Percentiles rank a stretch among this genome's conserved stretches.
phyloP scores from a whole-genome alignment of 2,797 vertebrate species.

The Brachyrhaphis roseni region DNA sequence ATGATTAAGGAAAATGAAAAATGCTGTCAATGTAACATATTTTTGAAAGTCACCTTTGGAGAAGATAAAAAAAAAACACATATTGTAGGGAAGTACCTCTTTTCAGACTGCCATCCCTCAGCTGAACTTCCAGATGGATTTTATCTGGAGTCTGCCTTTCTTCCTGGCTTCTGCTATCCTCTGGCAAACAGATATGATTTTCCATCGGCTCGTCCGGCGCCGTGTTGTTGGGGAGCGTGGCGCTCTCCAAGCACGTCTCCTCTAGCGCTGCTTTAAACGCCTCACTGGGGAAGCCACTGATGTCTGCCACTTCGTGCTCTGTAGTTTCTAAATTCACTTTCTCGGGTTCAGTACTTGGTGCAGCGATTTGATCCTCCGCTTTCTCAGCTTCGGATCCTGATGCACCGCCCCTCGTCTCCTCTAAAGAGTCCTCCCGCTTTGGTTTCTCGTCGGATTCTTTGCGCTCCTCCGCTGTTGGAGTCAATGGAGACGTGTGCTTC shows the following conservation, averaged over 20 bases:
- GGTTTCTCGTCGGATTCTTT: constrained; percentile 14
- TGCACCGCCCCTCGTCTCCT: constrained; percentile 10
- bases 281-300: constrained; percentile 67
- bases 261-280: constrained; percentile 73
- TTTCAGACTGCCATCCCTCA: constrained; percentile 53
- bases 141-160: constrained; percentile 30
- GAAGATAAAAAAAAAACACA: background rate
- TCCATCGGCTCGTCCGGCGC: constrained; percentile 32
- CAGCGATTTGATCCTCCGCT: constrained; percentile 40
- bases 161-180: constrained; percentile 54
- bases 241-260: constrained; percentile 55
- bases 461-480: constrained; percentile 18
- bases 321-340: constrained; percentile 22
- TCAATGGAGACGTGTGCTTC: background rate
- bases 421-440: constrained; percentile 20
- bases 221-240: constrained; percentile 16
- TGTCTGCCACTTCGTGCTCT: constrained; percentile 33
- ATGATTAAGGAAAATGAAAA: background rate
- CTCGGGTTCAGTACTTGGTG: constrained; percentile 22
- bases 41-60: background rate
- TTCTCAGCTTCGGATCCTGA: constrained; percentile 61
- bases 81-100: constrained; percentile 62
- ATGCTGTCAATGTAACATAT: background rate
- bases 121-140: constrained; percentile 40
- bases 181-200: constrained; percentile 39